A percentile compares a stretch with the other conserved stretches of the same genome.
Evolutionary conservation across 2,888 invertebrate genomes (phyloP).

Genomic region (Cephus pygmeus): DNA sequence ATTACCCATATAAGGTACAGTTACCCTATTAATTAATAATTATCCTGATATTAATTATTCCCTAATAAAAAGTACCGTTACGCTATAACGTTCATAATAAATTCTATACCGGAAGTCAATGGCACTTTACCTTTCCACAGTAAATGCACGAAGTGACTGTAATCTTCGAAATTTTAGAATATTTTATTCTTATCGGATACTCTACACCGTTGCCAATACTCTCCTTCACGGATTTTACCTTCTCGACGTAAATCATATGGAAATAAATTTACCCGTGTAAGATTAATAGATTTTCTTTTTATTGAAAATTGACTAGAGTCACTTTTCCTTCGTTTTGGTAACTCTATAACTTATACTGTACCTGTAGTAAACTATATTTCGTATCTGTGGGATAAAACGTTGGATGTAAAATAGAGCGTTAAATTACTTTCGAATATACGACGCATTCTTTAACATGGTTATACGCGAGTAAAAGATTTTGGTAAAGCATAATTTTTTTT

Average conservation of each 20-base stretch:
- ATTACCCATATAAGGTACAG: slow-evolving; percentile 17
- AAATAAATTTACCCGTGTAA: neutral
- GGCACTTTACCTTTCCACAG: neutral
- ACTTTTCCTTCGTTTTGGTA: neutral
- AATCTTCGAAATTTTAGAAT: neutral
- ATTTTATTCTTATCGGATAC: neutral
- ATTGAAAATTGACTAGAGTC: neutral
- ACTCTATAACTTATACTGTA: neutral
- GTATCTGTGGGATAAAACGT: neutral
- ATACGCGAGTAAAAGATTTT: neutral
- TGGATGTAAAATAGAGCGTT: neutral
- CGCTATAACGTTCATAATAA: neutral
- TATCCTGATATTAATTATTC: slow-evolving; percentile 12
- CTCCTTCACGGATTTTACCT: neutral
- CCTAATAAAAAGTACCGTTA: slow-evolving; percentile 4
- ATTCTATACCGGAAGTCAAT: neutral
- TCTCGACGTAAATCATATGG: neutral
- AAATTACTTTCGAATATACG: neutral
- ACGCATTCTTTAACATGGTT: neutral
- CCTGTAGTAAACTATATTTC: neutral
- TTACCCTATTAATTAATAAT: slow-evolving; percentile 19
- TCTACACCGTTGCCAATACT: neutral
- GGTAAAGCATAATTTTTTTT: neutral
- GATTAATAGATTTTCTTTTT: neutral
- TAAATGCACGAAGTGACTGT: neutral